Evolutionary conservation across 2,113 vertebrate species (phyloP).

Genomic region (Vulpes vulpes): DNA sequence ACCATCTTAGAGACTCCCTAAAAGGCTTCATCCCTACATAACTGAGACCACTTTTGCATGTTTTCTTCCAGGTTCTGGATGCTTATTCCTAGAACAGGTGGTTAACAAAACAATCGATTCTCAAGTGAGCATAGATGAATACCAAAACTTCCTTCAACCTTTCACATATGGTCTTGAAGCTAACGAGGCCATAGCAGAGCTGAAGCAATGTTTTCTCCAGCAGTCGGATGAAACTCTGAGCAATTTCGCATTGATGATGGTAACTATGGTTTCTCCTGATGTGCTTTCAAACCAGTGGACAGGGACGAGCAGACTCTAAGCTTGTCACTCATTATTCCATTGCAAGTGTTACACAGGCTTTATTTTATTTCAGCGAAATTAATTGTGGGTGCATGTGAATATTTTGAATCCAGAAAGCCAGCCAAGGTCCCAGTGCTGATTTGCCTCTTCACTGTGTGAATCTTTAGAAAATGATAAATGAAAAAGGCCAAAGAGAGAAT

Average conservation of each 20-base stretch:
- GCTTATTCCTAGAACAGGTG: fast-evolving
- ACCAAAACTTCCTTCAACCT: fast-evolving
- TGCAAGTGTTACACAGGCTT: not conserved
- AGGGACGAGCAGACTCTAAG: not conserved
- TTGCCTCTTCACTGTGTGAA: not conserved
- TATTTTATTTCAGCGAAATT: not conserved
- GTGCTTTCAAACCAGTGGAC: not conserved
- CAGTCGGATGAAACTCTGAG: not conserved
- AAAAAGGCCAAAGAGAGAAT: not conserved
- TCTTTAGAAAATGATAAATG: not conserved
- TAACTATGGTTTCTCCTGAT: not conserved
- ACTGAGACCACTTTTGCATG: not conserved
- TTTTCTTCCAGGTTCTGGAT: conserved; percentile 29
- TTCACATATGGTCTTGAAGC: fast-evolving
- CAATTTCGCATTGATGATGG: fast-evolving
- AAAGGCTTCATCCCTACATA: not conserved
- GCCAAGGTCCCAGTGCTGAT: not conserved
- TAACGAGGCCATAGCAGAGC: fast-evolving
- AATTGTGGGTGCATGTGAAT: not conserved
- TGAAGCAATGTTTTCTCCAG: not conserved
- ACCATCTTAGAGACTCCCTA: fast-evolving
- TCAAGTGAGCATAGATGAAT: fast-evolving
- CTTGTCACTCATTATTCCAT: not conserved
- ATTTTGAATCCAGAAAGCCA: not conserved
- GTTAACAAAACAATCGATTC: fast-evolving